A percentile compares a stretch with the other conserved stretches of the same genome.
Conservation (phyloP, 1,140 invertebrate genomes). For the Elysia chlorotica region DNA sequence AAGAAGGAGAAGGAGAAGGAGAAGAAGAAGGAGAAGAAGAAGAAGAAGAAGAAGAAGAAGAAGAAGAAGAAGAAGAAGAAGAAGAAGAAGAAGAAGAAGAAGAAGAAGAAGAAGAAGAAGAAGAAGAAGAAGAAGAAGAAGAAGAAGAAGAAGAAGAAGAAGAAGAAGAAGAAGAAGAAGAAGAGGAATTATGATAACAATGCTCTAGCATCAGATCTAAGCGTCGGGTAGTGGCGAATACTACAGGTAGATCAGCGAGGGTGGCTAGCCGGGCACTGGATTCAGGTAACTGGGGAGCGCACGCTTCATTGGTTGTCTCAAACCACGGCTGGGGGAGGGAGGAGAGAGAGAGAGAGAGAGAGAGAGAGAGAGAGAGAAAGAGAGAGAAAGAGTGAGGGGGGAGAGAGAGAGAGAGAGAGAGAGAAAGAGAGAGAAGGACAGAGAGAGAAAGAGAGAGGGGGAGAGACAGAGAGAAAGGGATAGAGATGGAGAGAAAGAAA, state of each 20-base stretch:
- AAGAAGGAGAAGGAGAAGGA: background rate
- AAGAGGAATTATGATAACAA: slow-evolving; percentile 27
- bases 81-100: background rate
- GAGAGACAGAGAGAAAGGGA: too few species aligned
- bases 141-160: slow-evolving; percentile 21
- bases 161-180: slow-evolving; percentile 2
- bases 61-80: slow-evolving; percentile 4
- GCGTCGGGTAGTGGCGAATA: too few species aligned
- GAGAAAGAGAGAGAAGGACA: too few species aligned
- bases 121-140: slow-evolving; percentile 15
- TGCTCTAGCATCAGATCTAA: too few species aligned
- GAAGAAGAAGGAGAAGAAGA: slow-evolving; percentile 1
- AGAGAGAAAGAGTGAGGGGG: slow-evolving; percentile 20
- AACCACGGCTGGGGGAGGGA: too few species aligned
- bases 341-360: too few species aligned
- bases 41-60: background rate
- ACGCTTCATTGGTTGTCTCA: too few species aligned
- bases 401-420: background rate
- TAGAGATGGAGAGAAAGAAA: too few species aligned
- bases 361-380: slow-evolving; percentile 19
- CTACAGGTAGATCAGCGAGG: too few species aligned
- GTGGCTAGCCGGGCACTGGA: too few species aligned
- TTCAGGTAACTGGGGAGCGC: too few species aligned
- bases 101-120: background rate
- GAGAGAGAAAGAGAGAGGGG: too few species aligned